A percentile compares a stretch with the other conserved stretches of the same genome.
Conservation (phyloP, 1,140 invertebrate species). For the Octopus sinensis region DNA sequence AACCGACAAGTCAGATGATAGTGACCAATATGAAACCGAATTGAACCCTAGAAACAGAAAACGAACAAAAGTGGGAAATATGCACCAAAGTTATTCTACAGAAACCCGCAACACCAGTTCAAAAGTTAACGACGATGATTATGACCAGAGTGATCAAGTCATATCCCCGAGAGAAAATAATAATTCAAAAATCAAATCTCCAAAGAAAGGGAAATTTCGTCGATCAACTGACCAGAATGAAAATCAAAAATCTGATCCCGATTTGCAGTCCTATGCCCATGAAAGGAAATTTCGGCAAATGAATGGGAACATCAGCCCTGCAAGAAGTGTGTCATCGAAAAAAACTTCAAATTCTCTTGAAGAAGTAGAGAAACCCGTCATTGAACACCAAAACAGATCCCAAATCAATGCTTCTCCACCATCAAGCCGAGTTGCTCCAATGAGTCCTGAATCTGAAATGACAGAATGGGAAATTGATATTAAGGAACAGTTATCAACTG, state of each 20-base stretch:
- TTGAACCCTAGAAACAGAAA: too few relatives aligned
- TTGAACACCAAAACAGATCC: background rate
- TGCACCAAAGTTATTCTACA: too few relatives aligned
- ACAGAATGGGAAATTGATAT: too few relatives aligned
- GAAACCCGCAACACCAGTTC: too few relatives aligned
- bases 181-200: background rate
- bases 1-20: too few relatives aligned
- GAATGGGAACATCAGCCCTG: background rate
- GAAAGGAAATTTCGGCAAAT: background rate
- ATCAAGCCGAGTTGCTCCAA: background rate
- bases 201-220: background rate
- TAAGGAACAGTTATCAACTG: too few relatives aligned
- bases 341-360: background rate
- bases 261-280: background rate
- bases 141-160: background rate
- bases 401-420: background rate
- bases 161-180: conserved; percentile 2
- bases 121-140: background rate
- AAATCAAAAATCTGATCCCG: background rate
- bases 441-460: background rate
- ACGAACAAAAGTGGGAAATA: too few relatives aligned
- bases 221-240: background rate
- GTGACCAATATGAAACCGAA: too few relatives aligned
- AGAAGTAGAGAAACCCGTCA: background rate
- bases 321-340: background rate